A percentile compares a stretch with the other conserved stretches of the same genome.
Conservation (phyloP, 2,113 vertebrate species). For the Setophaga kirtlandii region DNA sequence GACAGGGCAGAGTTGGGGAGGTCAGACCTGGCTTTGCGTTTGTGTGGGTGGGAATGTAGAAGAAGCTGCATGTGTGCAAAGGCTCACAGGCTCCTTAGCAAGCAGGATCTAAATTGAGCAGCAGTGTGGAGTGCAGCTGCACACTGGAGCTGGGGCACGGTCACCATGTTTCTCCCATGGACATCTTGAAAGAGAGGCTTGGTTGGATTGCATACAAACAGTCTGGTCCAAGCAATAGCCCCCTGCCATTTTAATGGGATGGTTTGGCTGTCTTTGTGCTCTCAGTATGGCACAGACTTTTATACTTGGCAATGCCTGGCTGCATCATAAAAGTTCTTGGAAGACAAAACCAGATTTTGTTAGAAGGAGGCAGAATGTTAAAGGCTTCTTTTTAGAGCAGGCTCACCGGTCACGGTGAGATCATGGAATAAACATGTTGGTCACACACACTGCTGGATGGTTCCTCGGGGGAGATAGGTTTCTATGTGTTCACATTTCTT, state of each 20-base stretch:
- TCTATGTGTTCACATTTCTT: not conserved
- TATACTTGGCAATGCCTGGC: not conserved
- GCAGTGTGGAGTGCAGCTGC: not conserved
- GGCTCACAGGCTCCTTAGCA: not conserved
- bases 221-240: not conserved
- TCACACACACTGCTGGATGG: not conserved
- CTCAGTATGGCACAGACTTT: not conserved
- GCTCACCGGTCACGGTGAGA: not conserved
- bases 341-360: constrained; percentile 5
- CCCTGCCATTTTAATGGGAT: not conserved
- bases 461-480: not conserved
- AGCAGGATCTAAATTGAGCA: constrained; percentile 16
- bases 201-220: not conserved
- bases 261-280: not conserved
- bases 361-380: not conserved
- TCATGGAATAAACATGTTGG: not conserved
- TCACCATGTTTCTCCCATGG: not conserved
- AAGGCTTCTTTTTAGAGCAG: not conserved
- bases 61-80: not conserved
- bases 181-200: not conserved
- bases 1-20: not conserved
- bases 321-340: constrained; percentile 1
- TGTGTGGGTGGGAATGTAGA: constrained; percentile 40
- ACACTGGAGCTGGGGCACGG: not conserved
- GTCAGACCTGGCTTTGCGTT: not conserved